These are phyloP conservation scores for Julus scanicus DNA, from an alignment of 2,888 invertebrate species.

Conservation along the genomic window DNA sequence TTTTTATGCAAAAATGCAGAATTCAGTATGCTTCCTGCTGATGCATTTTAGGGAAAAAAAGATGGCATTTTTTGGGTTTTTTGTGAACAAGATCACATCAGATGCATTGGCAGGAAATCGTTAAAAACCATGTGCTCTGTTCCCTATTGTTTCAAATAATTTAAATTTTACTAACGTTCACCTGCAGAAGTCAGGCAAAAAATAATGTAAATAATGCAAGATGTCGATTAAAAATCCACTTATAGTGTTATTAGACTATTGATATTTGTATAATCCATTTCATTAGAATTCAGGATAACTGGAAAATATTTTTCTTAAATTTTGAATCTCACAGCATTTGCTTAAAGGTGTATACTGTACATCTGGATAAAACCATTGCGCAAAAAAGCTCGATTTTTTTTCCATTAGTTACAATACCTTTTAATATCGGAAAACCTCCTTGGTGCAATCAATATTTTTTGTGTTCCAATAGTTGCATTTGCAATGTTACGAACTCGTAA, in stretches of 20 bases:
- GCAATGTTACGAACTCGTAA: not conserved
- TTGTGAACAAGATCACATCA: not conserved
- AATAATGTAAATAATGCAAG: no score
- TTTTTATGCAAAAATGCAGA: not conserved
- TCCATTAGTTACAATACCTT: not conserved
- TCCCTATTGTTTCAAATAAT: no score
- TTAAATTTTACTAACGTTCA: no score
- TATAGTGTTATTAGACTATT: not conserved
- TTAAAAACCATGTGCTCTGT: no score
- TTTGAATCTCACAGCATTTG: not conserved
- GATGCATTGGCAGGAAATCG: no score
- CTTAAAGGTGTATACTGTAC: not conserved
- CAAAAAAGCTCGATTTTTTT: not conserved
- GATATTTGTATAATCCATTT: not conserved
- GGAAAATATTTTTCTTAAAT: not conserved
- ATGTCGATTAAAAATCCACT: not conserved
- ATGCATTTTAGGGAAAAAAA: not conserved
- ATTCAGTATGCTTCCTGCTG: not conserved
- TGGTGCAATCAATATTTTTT: not conserved
- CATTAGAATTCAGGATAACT: not conserved
- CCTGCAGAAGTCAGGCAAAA: no score
- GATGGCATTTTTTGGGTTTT: not conserved
- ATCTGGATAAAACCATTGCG: not conserved
- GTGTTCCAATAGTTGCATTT: not conserved
- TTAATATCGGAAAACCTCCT: constrained; percentile 34